phyloP scores from a whole-genome alignment of 2,113 vertebrate species.

The Myocastor coypus region DNA sequence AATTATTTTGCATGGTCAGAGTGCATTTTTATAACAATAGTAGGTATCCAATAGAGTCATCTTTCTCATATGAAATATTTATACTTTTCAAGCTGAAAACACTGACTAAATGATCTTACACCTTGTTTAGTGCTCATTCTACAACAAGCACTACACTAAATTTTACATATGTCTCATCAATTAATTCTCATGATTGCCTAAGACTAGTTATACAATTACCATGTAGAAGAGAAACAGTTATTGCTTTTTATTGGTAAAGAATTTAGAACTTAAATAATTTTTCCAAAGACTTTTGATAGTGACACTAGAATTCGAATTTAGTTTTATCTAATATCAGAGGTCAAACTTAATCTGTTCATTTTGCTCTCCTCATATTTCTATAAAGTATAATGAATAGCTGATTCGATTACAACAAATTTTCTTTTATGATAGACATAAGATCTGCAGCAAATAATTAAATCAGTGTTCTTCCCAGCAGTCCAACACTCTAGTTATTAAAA shows the following conservation, averaged over 20 bases:
- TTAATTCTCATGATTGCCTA: not conserved
- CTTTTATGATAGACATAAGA: slow-evolving; percentile 35
- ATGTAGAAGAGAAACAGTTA: not conserved
- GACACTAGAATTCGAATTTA: slow-evolving; percentile 37
- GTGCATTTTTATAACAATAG: not conserved
- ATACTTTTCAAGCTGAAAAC: not conserved
- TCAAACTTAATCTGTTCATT: not conserved
- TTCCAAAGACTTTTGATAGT: not conserved
- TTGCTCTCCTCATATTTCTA: not conserved
- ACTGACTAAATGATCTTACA: not conserved
- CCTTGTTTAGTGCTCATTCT: not conserved
- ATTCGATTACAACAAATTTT: slow-evolving; percentile 30
- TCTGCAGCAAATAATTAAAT: slow-evolving; percentile 39
- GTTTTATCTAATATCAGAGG: not conserved
- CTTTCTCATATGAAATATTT: not conserved
- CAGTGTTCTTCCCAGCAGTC: slow-evolving; percentile 8
- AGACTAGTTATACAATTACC: not conserved
- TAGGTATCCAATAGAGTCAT: not conserved
- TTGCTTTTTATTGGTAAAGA: not conserved
- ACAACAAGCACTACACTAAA: not conserved
- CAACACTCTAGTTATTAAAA: slow-evolving; percentile 19
- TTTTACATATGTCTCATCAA: not conserved
- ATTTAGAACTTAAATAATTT: slow-evolving; percentile 13
- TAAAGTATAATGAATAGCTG: not conserved
- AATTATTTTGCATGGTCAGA: too few relatives aligned